Percentiles rank a stretch among this genome's conserved stretches.
Conservation (phyloP, 2,888 invertebrate genomes). For the Lampropteryx suffumata region DNA sequence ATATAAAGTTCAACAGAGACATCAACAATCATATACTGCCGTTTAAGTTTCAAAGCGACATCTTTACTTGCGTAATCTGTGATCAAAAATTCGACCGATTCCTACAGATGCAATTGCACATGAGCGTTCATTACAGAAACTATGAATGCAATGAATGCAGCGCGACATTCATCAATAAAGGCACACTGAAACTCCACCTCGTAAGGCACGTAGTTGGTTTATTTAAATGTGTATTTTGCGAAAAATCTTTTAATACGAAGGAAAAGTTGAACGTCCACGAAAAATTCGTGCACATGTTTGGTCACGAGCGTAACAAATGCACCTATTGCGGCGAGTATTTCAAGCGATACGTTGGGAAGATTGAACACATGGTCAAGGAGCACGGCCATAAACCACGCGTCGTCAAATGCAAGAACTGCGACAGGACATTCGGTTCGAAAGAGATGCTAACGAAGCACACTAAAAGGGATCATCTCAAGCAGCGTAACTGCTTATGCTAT, state of each 20-base stretch:
- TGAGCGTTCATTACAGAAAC: constrained; percentile 57
- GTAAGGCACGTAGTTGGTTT: constrained; percentile 29
- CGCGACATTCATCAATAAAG: constrained; percentile 34
- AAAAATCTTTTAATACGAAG: constrained; percentile 52
- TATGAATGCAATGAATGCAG: constrained; percentile 52
- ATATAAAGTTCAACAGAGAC: constrained; percentile 40
- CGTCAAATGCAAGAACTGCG: constrained; percentile 52
- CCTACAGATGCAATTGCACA: constrained; percentile 50
- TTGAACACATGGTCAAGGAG: constrained; percentile 45
- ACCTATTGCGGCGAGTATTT: constrained; percentile 37
- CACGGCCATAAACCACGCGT: constrained; percentile 44
- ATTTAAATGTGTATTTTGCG: constrained; percentile 50
- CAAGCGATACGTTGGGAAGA: constrained; percentile 41
- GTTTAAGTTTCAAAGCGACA: constrained; percentile 51
- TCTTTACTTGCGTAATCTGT: constrained; percentile 51
- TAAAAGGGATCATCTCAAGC: constrained; percentile 59
- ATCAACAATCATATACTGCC: constrained; percentile 56
- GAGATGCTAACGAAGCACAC: constrained; percentile 45
- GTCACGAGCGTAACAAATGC: constrained; percentile 26
- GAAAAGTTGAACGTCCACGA: constrained; percentile 52
- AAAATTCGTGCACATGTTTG: constrained; percentile 44
- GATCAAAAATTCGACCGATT: constrained; percentile 46
- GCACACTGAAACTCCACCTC: constrained; percentile 27
- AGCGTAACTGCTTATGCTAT: constrained; percentile 56
- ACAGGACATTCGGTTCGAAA: constrained; percentile 41